Evolutionary conservation across 2,888 invertebrate genomes (phyloP).

Genomic region (Tenthredo scrophulariae): DNA sequence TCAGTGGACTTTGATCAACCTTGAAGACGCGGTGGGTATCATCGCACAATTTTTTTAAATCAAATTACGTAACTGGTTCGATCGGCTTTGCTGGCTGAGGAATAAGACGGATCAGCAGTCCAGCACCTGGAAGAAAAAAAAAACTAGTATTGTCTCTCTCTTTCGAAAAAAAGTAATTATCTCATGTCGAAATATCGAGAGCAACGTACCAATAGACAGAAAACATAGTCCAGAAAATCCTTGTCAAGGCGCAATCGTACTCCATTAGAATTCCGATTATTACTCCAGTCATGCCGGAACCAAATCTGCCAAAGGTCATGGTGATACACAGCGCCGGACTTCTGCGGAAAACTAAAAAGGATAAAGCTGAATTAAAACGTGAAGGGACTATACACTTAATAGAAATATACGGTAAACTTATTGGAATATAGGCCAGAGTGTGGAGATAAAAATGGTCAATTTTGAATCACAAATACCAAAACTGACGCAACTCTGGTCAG

Average conservation of each 20-base stretch:
- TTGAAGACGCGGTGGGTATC: background rate
- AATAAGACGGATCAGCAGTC: background rate
- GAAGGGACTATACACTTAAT: no score
- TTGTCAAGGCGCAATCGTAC: slow-evolving; percentile 2
- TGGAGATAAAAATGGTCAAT: background rate
- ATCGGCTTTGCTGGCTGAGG: background rate
- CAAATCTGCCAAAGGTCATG: slow-evolving; percentile 1
- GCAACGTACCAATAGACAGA: background rate
- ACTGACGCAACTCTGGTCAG: slow-evolving; percentile 8
- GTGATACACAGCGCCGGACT: slow-evolving; percentile 26
- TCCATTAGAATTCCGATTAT: background rate
- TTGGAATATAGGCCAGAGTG: no score
- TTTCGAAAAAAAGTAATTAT: no score
- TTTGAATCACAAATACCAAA: background rate
- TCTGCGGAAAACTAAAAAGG: background rate
- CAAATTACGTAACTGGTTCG: background rate
- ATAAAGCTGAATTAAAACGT: background rate
- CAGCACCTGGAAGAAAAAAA: background rate
- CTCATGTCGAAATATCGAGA: background rate
- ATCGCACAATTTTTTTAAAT: background rate
- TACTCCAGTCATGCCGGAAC: background rate
- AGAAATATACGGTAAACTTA: no score
- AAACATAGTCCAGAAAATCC: background rate
- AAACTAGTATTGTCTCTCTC: no score
- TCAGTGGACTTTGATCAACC: background rate